Evolutionary conservation across 2,113 vertebrate species (phyloP), one percentile per base, ranked within the genome.

Genomic region (Mobula hypostoma): DNA sequence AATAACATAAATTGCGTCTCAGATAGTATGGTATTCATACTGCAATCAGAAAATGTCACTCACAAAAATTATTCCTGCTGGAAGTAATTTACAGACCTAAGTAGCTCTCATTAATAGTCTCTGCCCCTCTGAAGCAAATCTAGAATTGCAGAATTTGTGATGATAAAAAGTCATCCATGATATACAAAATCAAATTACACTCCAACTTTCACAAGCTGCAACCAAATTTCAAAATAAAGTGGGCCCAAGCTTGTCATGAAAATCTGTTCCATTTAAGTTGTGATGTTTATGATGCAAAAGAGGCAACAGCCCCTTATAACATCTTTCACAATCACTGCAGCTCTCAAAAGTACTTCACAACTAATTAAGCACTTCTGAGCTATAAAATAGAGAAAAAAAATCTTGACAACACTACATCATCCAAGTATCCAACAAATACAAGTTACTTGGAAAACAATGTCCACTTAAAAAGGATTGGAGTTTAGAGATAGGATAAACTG

Each of bases 1-100:
- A 87, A 87, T 87, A 87, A 87, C 61, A 66, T n/a, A 90, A 90
- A 90, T 29, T 29, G 85, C n/a, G 15, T 61, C 29, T 66, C 85
- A 32, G 85, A 7, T n/a, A 32, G 58, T 19, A 32, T 68, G 17
- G 58, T 32, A 66, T 90, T 90, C 85, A 68, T 90, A 66, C 29
- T 3, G 17, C 61, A 90, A 90, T 90, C 29, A 66, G 40, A 66
- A 90, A 66, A n/a, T 5, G 7, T 24, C 83, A 87, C 58, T 61
- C 24, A 87, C 61, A 27, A 56, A 87, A 87, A 87, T 87, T 29
- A 87, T 87, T 24, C 29, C 83, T 63, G 83, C 24, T 87, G 83
- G 56, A 56, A 29, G 83, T 61, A 63, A 87, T 61, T 87, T 56
- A 24, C 56, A 61, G 56, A 61, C 61, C 56, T 29, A 58, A 56